Base-by-base conservation (phyloP, 2,797 vertebrate species). In the Sebastes hopkinsi region DNA sequence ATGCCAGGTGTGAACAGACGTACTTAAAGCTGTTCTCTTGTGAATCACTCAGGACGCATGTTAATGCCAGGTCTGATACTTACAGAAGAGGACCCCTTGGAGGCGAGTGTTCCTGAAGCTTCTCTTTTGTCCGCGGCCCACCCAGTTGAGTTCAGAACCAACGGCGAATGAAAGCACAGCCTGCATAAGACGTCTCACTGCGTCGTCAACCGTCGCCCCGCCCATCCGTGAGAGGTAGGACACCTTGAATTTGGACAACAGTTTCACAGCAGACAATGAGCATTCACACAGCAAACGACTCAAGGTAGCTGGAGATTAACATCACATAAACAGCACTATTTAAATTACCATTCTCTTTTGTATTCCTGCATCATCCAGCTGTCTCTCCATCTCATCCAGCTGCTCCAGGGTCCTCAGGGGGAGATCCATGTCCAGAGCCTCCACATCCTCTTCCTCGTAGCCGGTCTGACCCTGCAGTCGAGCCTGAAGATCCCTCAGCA, bases 61-160 rank as follows among this genome's bases (percentile, higher is more conserved):
- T 3, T 36, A 36, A 36, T 36, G 1, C 11, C 11, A 36, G 34
- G 34, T 36, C 34, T 36, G 34, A 36, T 9, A 79, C 93, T 91
- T 89, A 93, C 92, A 88, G 67, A 94, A 94, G 69, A 94, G 90
- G 72, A 94, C 90, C 2, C 89, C 92, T 79, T 93, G 92, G 34
- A 94, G 86, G 36, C 69, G 87, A 52, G 93, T 94, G 86, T 89
- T 92, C 72, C 90, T 86, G 81, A 94, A 94, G 73, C 92, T 91
- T 55, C 92, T 89, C 79, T 94, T 94, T 79, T 93, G 90, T 59
- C 92, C 91, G 6, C 91, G 84, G 20, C 92, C 93, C 42, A 93
- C 90, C 92, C 92, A 89, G 82, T 94, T 94, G 6, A 94, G 81
- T 75, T 94, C 89, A 6, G 92, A 94, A 6, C 93, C 91, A 1